These are phyloP conservation scores for Denticeps clupeoides DNA, from an alignment of 2,797 vertebrate genomes.

Conservation along the genomic window DNA sequence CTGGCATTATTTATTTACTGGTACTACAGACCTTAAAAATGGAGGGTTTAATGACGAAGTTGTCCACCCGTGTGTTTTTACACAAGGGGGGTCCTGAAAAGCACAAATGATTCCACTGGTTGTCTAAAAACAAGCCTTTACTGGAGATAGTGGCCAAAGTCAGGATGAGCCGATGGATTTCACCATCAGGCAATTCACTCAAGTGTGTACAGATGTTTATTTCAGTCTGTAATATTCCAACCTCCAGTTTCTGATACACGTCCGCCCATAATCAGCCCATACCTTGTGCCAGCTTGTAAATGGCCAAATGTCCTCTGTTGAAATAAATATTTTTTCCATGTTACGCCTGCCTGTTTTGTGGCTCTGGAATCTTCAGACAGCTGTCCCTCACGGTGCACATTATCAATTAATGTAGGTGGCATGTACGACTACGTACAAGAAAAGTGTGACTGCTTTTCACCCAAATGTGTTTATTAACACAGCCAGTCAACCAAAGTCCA, in stretches of 20 bases:
- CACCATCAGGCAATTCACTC: slow-evolving; percentile 47
- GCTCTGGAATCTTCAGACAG: too few relatives aligned
- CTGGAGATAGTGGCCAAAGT: too few relatives aligned
- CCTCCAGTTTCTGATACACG: slow-evolving; percentile 50
- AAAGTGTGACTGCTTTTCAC: background rate
- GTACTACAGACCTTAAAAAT: slow-evolving; percentile 6
- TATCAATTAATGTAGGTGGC: too few relatives aligned
- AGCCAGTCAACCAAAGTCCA: background rate
- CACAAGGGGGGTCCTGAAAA: slow-evolving; percentile 6
- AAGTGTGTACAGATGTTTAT: slow-evolving; percentile 40
- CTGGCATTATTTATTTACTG: slow-evolving; percentile 18
- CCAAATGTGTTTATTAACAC: background rate
- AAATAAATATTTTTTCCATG: slow-evolving; percentile 50
- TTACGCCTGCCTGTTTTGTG: slow-evolving; percentile 8
- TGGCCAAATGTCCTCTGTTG: slow-evolving; percentile 36
- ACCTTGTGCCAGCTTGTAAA: slow-evolving; percentile 70
- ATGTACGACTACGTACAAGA: too few relatives aligned
- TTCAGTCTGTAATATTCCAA: slow-evolving; percentile 52
- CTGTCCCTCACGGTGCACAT: too few relatives aligned
- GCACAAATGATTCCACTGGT: slow-evolving; percentile 11
- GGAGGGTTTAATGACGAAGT: background rate
- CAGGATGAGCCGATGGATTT: too few relatives aligned
- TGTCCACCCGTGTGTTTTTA: slow-evolving; percentile 1
- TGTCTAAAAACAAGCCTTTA: background rate
- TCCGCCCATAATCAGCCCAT: slow-evolving; percentile 68